Base-by-base conservation (phyloP, 2,113 vertebrate genomes). In the Mormyrus iriodes region DNA sequence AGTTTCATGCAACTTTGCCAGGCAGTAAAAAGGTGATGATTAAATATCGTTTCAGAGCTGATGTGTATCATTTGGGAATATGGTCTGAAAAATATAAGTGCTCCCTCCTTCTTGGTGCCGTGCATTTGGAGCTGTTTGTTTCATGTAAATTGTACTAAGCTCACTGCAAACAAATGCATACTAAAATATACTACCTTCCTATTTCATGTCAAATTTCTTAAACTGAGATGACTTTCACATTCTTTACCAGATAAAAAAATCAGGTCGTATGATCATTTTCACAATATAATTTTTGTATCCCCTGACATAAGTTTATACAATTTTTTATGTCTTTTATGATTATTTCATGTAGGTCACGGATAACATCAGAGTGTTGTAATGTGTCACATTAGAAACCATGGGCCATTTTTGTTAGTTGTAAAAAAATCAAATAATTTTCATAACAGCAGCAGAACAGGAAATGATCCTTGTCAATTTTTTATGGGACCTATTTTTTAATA, bases 61-160 rank as follows among this genome's bases (percentile, higher is more conserved):
- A 95, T 90, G 90, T 92, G 87, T 94, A 94, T 94, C 44, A 92
- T 94, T 94, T 95, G n/a, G 82, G 49, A 42, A 79, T 79, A 42
- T 42, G 35, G 73, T 1, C 73, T 39, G 15, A 39, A 76, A 79
- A 76, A 73, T 15, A 15, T 31, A 35, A 79, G 3, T 19, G 4
- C 13, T 42, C 17, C 73, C 73, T 79, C 10, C 27, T 79, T 79
- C 15, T 19, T 31, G 4, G 31, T 76, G 31, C 39, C 1, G 0
- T 31, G 17, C 69, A 76, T 76, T 76, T 39, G 17, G 35, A 15
- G 13, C 35, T 79, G 2, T 79, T 79, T 79, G 15, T 42, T 39
- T 19, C 0, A n/a, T 79, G 39, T 42, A 79, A 42, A 39, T 15
- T 76, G 61, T 65, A 65, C 27, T 27, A 65, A 31, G 61, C 61